A percentile compares a stretch with the other conserved stretches of the same genome.
Evolutionary conservation across 1,140 invertebrate species (phyloP).

Genomic region (Agrypnia vestita): DNA sequence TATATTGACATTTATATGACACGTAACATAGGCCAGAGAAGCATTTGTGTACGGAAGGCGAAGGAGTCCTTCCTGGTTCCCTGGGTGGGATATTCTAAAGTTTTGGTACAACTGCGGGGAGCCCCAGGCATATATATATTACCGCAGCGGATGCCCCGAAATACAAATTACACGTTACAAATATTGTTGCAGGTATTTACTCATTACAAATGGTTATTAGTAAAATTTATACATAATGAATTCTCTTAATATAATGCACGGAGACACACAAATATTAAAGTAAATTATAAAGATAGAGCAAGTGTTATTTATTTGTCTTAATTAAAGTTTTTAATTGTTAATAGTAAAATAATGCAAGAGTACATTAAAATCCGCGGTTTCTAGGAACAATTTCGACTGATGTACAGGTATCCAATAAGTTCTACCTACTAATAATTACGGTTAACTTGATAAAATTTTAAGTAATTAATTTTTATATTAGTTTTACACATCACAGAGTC

Average conservation of each 20-base stretch:
- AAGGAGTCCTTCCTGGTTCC: no score
- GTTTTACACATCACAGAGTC: constrained; percentile 65
- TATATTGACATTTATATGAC: constrained; percentile 57
- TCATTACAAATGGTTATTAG: constrained; percentile 56
- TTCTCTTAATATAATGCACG: constrained; percentile 70
- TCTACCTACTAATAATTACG: constrained; percentile 72
- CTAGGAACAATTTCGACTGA: constrained; percentile 73
- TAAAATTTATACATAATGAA: constrained; percentile 72
- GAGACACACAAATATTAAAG: constrained; percentile 70
- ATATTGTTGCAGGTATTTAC: no score
- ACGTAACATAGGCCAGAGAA: constrained; percentile 46
- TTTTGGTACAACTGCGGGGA: constrained; percentile 60
- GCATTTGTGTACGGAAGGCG: constrained; percentile 51
- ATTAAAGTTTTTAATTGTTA: constrained; percentile 66
- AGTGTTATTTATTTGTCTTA: constrained; percentile 74
- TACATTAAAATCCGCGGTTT: constrained; percentile 71
- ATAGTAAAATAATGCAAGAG: constrained; percentile 71
- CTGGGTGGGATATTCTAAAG: no score
- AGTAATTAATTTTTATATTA: constrained; percentile 65
- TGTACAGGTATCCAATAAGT: constrained; percentile 73
- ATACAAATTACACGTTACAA: no score
- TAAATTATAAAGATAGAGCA: constrained; percentile 71
- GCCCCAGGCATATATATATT: constrained; percentile 49
- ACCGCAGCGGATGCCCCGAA: constrained; percentile 62
- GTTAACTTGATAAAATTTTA: constrained; percentile 61